Evolutionary conservation across 2,113 vertebrate species (phyloP).

Genomic region (Steatornis caripensis): DNA sequence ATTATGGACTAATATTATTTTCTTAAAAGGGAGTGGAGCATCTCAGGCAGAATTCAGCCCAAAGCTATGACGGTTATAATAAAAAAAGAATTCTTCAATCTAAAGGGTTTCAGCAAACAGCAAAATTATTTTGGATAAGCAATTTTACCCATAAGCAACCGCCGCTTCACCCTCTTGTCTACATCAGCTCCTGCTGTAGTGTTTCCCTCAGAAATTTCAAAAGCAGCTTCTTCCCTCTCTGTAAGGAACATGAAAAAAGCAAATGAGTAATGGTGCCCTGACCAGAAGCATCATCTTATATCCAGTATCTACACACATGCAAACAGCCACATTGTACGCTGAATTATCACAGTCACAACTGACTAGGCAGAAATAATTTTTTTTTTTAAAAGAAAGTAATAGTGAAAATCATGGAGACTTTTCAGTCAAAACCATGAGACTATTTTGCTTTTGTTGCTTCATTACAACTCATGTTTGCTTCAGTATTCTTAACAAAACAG

Average conservation of each 20-base stretch:
- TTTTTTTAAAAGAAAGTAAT: not conserved
- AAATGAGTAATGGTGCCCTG: not conserved
- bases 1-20: not conserved
- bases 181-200: constrained; percentile 83
- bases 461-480: not conserved
- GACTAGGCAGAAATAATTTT: not conserved
- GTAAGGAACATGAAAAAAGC: not conserved
- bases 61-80: not conserved
- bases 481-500: not conserved
- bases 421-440: not conserved
- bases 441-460: not conserved
- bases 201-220: constrained; percentile 81
- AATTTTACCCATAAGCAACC: constrained; percentile 92
- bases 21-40: not conserved
- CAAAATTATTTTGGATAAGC: not conserved
- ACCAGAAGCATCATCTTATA: not conserved
- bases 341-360: not conserved
- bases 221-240: constrained; percentile 83
- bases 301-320: not conserved
- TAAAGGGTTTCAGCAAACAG: not conserved
- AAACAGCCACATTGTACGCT: not conserved
- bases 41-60: not conserved
- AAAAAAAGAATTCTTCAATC: not conserved
- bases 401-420: not conserved
- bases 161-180: constrained; percentile 93